phyloP scores from a whole-genome alignment of 2,797 vertebrate genomes.

The Characodon lateralis region DNA sequence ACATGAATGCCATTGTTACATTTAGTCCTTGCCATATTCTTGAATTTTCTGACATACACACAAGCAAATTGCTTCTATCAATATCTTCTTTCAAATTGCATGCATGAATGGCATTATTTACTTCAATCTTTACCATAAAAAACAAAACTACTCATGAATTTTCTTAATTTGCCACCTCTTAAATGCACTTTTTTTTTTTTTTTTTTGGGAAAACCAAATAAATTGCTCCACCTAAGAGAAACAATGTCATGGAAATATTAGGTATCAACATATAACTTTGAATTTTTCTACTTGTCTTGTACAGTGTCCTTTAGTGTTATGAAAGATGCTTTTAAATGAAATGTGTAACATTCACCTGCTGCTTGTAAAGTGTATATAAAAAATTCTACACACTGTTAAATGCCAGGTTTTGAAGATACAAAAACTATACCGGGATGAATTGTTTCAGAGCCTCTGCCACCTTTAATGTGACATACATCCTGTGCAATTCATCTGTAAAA shows the following conservation, averaged over 20 bases:
- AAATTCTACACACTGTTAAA: background rate
- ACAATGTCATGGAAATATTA: background rate
- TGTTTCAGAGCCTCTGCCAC: background rate
- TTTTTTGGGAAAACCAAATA: background rate
- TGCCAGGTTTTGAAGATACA: background rate
- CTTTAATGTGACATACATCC: background rate
- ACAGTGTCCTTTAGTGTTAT: no score
- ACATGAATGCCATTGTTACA: no score
- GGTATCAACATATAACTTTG: background rate
- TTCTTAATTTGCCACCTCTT: no score
- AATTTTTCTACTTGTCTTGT: background rate
- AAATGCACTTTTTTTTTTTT: background rate
- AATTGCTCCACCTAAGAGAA: background rate
- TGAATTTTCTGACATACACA: no score
- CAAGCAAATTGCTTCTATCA: no score
- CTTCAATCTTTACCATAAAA: no score
- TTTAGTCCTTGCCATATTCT: no score
- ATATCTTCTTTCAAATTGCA: no score
- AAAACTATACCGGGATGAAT: background rate
- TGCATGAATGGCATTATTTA: no score
- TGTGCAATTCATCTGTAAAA: background rate
- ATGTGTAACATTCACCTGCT: background rate
- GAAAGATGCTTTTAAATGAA: no score
- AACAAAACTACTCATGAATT: no score
- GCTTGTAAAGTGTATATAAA: background rate